A percentile compares a stretch with the other conserved stretches of the same genome.
Conservation (phyloP, 2,113 vertebrate species). For the Pygoscelis antarcticus region DNA sequence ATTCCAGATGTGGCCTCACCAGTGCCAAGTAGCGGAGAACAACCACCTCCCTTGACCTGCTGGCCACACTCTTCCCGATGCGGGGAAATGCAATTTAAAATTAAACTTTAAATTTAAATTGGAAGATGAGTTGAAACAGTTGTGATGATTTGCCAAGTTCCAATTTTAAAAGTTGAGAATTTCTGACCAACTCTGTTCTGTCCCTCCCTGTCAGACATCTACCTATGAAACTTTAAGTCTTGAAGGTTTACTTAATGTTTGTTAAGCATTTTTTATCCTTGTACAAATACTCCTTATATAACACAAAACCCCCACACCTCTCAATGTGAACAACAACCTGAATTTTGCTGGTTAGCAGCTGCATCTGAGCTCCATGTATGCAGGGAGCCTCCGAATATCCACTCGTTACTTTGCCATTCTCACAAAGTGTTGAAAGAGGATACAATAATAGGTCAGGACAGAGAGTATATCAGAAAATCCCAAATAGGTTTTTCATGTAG, state of each 20-base stretch:
- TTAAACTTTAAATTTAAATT: neutral
- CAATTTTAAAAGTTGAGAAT: neutral
- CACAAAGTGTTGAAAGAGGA: neutral
- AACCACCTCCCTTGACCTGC: neutral
- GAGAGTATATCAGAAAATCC: constrained; percentile 45
- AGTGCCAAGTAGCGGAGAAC: neutral
- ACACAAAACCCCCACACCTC: neutral
- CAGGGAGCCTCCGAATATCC: neutral
- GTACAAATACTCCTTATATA: neutral
- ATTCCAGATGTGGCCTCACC: neutral
- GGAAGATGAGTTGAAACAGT: neutral
- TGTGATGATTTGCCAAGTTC: neutral
- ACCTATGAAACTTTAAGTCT: neutral
- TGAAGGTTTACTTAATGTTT: neutral
- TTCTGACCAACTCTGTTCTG: neutral
- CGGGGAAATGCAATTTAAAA: neutral
- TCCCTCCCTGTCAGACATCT: neutral
- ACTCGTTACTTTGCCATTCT: neutral
- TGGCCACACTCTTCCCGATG: neutral
- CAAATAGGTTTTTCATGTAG: constrained; percentile 41
- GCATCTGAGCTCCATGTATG: neutral
- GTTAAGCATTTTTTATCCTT: neutral
- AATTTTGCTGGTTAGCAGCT: neutral
- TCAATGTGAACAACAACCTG: neutral
- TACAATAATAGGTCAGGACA: constrained; percentile 32